These are phyloP conservation scores for Mugil cephalus DNA, from an alignment of 2,113 vertebrate species.

Conservation along the genomic window DNA sequence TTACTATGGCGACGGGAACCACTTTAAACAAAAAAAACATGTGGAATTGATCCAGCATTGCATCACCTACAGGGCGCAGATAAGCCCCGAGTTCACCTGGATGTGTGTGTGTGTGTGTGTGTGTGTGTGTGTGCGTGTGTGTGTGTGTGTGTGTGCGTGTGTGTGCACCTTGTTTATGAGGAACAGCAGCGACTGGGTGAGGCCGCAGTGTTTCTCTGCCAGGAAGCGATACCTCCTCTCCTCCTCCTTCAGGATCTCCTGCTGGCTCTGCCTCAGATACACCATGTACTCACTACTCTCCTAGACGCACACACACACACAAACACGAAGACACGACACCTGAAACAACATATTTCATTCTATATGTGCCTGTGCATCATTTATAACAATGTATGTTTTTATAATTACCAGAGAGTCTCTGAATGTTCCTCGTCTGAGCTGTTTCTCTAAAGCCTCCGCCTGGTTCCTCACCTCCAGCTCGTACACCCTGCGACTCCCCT, in stretches of 20 bases:
- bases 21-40: not conserved
- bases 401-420: conserved; percentile 85
- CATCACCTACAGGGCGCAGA: not conserved
- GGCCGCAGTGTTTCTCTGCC: conserved; percentile 93
- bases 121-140: not conserved
- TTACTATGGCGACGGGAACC: not conserved
- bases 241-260: conserved; percentile 92
- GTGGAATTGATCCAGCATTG: not conserved
- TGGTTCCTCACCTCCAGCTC: conserved; percentile 94
- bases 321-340: not conserved
- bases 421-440: conserved; percentile 87
- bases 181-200: conserved; percentile 84
- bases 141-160: not conserved
- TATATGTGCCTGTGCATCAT: not conserved
- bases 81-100: not conserved
- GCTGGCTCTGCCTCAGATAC: conserved; percentile 91
- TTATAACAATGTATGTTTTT: not conserved
- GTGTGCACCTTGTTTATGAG: conserved; percentile 83
- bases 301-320: conserved; percentile 50
- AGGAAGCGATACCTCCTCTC: conserved; percentile 96
- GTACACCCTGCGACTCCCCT: conserved; percentile 94
- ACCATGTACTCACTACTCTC: conserved; percentile 86
- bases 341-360: not conserved
- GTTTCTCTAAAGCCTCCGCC: conserved; percentile 87
- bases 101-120: no score